Percentiles rank a stretch among this genome's conserved stretches.
Evolutionary conservation across 2,113 vertebrate species (phyloP).

Genomic region (Elephantulus edwardii): DNA sequence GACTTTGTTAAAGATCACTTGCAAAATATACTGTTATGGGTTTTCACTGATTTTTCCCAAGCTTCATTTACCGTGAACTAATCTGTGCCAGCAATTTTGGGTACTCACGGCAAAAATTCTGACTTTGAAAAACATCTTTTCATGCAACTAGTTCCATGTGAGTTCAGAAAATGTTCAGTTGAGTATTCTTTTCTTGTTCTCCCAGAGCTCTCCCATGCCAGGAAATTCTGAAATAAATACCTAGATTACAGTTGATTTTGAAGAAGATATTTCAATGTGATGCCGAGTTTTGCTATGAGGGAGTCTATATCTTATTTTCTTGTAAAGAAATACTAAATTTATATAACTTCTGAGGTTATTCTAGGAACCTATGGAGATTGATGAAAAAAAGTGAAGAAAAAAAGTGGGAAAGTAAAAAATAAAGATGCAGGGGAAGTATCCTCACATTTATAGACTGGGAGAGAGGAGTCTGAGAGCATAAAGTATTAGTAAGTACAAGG

Average conservation of each 20-base stretch:
- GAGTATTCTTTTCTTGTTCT: constrained; percentile 4
- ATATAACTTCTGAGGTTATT: constrained; percentile 40
- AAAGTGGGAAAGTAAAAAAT: background rate
- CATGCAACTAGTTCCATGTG: background rate
- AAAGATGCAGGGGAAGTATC: background rate
- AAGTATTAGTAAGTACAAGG: background rate
- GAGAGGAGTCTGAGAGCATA: background rate
- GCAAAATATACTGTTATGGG: constrained; percentile 30
- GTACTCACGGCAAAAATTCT: background rate
- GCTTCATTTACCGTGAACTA: background rate
- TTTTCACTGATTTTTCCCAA: constrained; percentile 30
- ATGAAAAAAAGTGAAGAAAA: background rate
- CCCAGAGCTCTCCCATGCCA: background rate
- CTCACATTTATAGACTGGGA: background rate
- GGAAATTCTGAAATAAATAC: constrained; percentile 47
- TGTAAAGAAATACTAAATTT: constrained; percentile 39
- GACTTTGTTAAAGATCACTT: constrained; percentile 41
- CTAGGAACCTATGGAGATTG: background rate
- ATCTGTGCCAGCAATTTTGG: background rate
- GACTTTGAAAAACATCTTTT: constrained; percentile 39
- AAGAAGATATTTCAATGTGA: background rate
- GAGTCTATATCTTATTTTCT: constrained; percentile 4
- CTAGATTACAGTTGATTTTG: constrained; percentile 25
- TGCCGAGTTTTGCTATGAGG: constrained; percentile 7
- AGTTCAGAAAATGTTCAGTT: constrained; percentile 18